Evolutionary conservation across 2,113 vertebrate species (phyloP), one percentile per base, ranked within the genome.

Genomic region (Trogon melanurus): DNA sequence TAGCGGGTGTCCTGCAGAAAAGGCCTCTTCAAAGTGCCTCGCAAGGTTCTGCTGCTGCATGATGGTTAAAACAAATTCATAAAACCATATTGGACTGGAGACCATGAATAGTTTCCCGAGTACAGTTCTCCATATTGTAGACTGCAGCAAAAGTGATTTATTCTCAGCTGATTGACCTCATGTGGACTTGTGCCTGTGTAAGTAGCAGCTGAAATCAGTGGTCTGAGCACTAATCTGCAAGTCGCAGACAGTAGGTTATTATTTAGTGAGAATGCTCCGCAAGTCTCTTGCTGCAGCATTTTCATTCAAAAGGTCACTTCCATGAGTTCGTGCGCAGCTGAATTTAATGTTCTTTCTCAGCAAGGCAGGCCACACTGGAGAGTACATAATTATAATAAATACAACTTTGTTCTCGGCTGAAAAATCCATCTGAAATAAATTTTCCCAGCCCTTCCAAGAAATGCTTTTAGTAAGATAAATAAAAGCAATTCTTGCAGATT

Each of bases 331-430:
- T 87, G 91, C 29, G 51, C 96, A 97, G 96, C 93, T 96, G 96
- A 96, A 94, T 96, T 94, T 92, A 92, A 93, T 96, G 95, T 96
- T 94, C 95, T 94, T 93, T 96, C 95, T 93, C 92, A 92, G 93
- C 83, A 75, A 93, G 92, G 91, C 95, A 91, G 95, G 80, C 92
- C 96, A 89, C 83, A 84, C 83, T 92, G 88, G 70, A 95, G 91
- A 92, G 88, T 71, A 50, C 87, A 75, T 87, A 94, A 96, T 93
- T 96, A 79, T 41, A 96, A 96, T 96, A 95, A 96, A 94, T 92
- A 86, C 89, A 96, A 95, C 95, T 96, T 97, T 96, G 95, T 97
- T 97, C 93, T 96, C 88, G 69, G 80, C 85, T 95, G 88, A 96
- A 96, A 96, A 96, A 92, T 84, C 76, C 95, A 87, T 89, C 88